phyloP scores from a whole-genome alignment of 2,113 vertebrate species.

The Hypocryptadius cinnamomeus region DNA sequence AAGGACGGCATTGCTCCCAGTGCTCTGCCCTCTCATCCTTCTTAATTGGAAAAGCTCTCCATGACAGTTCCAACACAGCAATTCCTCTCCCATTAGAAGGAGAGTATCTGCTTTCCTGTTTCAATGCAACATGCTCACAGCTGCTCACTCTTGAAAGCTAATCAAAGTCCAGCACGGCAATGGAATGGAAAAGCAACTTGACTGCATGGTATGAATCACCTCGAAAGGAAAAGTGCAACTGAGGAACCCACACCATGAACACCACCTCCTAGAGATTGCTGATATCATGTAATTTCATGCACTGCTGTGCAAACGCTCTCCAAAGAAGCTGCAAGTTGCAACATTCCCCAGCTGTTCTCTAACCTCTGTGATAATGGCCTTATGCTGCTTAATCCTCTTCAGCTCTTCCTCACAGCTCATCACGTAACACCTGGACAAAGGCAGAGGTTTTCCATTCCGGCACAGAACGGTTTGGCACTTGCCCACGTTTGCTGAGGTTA shows the following conservation, averaged over 20 bases:
- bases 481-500: constrained; percentile 95
- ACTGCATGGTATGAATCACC: not conserved
- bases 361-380: constrained; percentile 96
- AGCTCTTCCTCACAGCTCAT: constrained; percentile 89
- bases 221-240: not conserved
- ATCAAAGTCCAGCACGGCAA: not conserved
- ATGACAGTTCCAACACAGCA: not conserved
- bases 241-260: not conserved
- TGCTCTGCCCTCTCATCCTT: not conserved
- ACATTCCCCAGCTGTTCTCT: not conserved
- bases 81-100: not conserved
- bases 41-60: not conserved
- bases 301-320: not conserved
- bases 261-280: not conserved
- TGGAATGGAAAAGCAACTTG: not conserved
- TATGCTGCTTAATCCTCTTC: constrained; percentile 85
- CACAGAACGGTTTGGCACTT: constrained; percentile 95
- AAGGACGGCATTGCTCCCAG: not conserved
- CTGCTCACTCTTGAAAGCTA: not conserved
- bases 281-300: not conserved
- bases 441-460: constrained; percentile 87
- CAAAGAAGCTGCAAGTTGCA: not conserved
- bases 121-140: not conserved
- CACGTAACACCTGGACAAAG: constrained; percentile 84
- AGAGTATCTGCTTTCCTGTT: not conserved